Conservation (phyloP, 2,113 vertebrate species). For the Pseudorhombus dupliciocellatus region DNA sequence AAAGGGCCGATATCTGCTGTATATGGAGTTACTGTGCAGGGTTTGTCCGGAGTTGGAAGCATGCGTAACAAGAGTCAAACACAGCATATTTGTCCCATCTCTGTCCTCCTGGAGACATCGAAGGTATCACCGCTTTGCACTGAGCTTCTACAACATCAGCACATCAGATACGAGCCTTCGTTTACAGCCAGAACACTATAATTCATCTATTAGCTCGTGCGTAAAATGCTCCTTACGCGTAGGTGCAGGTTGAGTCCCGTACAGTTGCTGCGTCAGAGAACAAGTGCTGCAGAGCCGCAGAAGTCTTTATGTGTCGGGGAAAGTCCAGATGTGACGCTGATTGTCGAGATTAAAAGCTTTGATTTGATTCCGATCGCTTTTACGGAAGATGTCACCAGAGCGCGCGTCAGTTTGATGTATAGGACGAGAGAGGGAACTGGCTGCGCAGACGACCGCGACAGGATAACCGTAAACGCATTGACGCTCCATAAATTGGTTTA, state of each 20-base stretch:
- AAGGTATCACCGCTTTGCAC: not conserved
- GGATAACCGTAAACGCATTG: conserved; percentile 76
- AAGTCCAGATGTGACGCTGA: conserved; percentile 74
- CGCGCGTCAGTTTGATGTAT: conserved; percentile 73
- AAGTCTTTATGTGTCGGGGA: conserved; percentile 69
- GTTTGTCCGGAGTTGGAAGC: not conserved
- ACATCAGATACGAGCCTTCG: not conserved
- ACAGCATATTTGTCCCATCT: too few relatives aligned
- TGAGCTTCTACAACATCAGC: not conserved
- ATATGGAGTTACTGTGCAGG: too few relatives aligned
- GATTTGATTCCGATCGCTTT: conserved; percentile 79
- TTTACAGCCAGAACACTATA: not conserved
- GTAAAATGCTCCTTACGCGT: not conserved
- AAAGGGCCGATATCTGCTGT: not conserved
- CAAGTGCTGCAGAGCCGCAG: conserved; percentile 36
- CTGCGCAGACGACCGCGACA: conserved; percentile 60
- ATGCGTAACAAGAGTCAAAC: not conserved
- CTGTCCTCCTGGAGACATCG: not conserved
- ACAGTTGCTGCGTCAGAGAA: not conserved
- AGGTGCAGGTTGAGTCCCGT: not conserved
- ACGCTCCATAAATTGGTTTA: conserved; percentile 79
- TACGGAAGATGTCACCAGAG: conserved; percentile 69
- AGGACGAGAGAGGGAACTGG: conserved; percentile 53
- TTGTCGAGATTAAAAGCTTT: conserved; percentile 79
- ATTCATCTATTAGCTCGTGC: not conserved